Evolutionary conservation across 1,140 invertebrate species (phyloP), one percentile per base, ranked within the genome.

Genomic region (Eumeta japonica): DNA sequence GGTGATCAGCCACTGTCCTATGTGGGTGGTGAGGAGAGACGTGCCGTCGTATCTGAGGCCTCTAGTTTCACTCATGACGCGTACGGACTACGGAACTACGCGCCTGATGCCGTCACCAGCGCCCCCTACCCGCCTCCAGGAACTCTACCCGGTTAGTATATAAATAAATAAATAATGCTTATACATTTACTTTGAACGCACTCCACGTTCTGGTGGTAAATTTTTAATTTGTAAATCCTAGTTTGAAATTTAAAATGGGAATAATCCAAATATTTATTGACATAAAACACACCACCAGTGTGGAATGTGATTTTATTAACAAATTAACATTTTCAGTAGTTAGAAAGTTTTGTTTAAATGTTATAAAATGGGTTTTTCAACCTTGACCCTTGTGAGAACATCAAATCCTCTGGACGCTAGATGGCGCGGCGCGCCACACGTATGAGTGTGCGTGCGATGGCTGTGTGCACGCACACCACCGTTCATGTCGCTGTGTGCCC

Each of bases 71-170:
- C 83, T 2, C 86, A 88, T 55, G 86, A 88, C 49, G 79, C 85
- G 15, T 90, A 90, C 62, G 81, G 83, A 5, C 78, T 89, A 7
- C 79, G 87, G 48, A 88, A 85, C 71, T 90, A 89, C 55, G 80
- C 80, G 13, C 81, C 86, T 1, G 87, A 89, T 51, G 79, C 84
- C 10, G 86, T 89, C 39, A 83, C 86, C 12, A 84, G 87, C 39
- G 86, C 85, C 43, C 86, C 87, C 1, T 90, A 90, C 52, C 84
- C 87, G 52, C 84, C 87, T 62, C 83, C 87, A 82, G 86, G 87
- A 81, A 82, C 55, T 16, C 44, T 74, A 41, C 66, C 66, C 39
- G 68, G 68, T 71, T 35, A 67, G 68, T 71, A 67, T 18, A 16
- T 30, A 30, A 4, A 14, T 30, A 30, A 7, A 24, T 24, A 7